Conservation (phyloP, 37 sponge, comb jelly and placozoan species). For the Agelas oroides region DNA sequence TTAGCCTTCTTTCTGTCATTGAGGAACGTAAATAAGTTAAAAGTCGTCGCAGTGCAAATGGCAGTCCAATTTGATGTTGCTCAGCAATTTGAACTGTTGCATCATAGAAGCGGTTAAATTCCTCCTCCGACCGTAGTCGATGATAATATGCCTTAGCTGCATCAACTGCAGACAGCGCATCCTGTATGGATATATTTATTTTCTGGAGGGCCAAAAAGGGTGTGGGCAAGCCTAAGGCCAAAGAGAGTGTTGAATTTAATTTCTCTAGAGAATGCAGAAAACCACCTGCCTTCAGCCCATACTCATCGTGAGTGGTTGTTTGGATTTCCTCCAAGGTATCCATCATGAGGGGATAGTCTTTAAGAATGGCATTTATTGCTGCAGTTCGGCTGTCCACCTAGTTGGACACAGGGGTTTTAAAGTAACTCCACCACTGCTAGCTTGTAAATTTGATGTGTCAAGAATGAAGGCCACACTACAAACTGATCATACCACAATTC, state of each 20-base stretch:
- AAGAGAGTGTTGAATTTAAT: constrained; percentile 45
- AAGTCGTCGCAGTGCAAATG: constrained; percentile 59
- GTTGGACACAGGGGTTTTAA: constrained; percentile 58
- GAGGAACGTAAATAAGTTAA: constrained; percentile 55
- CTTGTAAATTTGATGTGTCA: constrained; percentile 28
- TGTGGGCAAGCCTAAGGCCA: constrained; percentile 44
- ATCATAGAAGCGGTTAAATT: constrained; percentile 56
- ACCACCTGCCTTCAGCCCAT: constrained; percentile 49
- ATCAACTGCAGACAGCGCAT: constrained; percentile 54
- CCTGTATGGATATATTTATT: constrained; percentile 38
- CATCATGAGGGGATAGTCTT: constrained; percentile 32
- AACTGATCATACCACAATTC: too few relatives aligned
- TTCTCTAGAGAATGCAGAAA: constrained; percentile 25
- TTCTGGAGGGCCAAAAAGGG: constrained; percentile 39
- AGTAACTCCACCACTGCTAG: background rate
- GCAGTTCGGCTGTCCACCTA: constrained; percentile 64
- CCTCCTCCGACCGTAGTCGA: constrained; percentile 24
- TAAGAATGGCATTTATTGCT: constrained; percentile 49
- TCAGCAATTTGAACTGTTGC: constrained; percentile 18
- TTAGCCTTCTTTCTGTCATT: constrained; percentile 74
- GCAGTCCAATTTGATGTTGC: constrained; percentile 30
- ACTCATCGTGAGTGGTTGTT: constrained; percentile 39
- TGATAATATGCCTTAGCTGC: constrained; percentile 42
- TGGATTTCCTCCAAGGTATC: constrained; percentile 52
- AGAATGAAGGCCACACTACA: too few relatives aligned